phyloP scores from a whole-genome alignment of 2,888 invertebrate species.

The Acleris emargana region DNA sequence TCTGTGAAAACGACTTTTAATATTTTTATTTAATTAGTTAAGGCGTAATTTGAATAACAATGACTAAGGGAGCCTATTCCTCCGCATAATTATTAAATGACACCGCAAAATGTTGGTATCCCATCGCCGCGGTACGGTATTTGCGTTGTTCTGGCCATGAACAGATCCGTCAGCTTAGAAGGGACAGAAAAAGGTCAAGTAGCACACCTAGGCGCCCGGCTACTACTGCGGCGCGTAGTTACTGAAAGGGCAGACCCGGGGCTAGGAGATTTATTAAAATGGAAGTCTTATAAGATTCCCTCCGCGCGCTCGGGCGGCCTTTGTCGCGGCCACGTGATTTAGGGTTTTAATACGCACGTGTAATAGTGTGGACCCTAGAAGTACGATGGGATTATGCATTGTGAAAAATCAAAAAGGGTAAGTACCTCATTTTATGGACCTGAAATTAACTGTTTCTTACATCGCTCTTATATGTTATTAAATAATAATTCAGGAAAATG shows the following conservation, averaged over 20 bases:
- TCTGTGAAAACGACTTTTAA: too few species aligned
- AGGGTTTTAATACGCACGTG: slow-evolving; percentile 20
- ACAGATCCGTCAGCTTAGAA: slow-evolving; percentile 6
- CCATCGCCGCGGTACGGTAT: neutral
- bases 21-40: too few species aligned
- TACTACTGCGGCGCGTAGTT: neutral
- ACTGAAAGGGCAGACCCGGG: slow-evolving; percentile 21
- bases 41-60: too few species aligned
- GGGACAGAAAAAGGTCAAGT: slow-evolving; percentile 17
- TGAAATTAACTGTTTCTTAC: too few species aligned
- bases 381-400: too few species aligned
- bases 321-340: slow-evolving; percentile 25
- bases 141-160: neutral
- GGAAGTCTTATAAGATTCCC: slow-evolving; percentile 31
- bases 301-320: slow-evolving; percentile 15
- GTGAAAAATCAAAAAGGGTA: too few species aligned
- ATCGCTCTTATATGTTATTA: too few species aligned
- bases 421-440: too few species aligned
- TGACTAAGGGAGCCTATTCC: too few species aligned
- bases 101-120: too few species aligned
- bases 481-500: too few species aligned
- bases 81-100: too few species aligned
- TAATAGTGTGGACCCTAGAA: neutral
- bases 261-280: slow-evolving; percentile 33
- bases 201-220: slow-evolving; percentile 1